Conservation (phyloP, 2,113 vertebrate genomes). For the Chloebia gouldiae region DNA sequence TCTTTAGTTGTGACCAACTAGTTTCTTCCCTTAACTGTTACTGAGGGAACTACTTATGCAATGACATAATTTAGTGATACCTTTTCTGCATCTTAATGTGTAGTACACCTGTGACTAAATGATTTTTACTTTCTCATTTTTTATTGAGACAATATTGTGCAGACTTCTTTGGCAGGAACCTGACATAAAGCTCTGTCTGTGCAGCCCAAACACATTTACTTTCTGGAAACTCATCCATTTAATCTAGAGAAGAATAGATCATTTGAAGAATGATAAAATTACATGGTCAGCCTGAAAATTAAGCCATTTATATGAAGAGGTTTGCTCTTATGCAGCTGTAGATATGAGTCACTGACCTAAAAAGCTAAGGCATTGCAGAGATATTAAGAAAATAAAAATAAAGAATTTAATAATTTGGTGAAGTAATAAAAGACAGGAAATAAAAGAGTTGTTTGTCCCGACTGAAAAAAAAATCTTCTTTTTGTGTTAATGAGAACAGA, state of each 20-base stretch:
- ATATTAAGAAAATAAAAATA: conserved; percentile 22
- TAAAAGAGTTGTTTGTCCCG: neutral
- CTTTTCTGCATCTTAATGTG: neutral
- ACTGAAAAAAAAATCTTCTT: neutral
- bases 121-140: neutral
- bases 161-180: neutral
- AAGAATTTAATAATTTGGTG: conserved; percentile 10
- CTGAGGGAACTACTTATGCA: neutral
- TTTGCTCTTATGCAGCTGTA: neutral
- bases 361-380: neutral
- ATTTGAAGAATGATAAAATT: conserved; percentile 35
- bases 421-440: conserved; percentile 31
- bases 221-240: neutral
- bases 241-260: neutral
- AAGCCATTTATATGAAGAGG: neutral
- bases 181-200: neutral
- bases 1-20: neutral
- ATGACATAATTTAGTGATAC: neutral
- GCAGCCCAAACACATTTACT: neutral
- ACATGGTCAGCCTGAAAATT: conserved; percentile 29
- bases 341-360: conserved; percentile 24
- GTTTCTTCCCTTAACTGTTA: neutral
- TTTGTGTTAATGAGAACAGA: neutral
- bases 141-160: neutral
- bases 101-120: neutral